These are phyloP conservation scores for Macroramphosus scolopax DNA, from an alignment of 2,797 vertebrate species.

Conservation along the genomic window DNA sequence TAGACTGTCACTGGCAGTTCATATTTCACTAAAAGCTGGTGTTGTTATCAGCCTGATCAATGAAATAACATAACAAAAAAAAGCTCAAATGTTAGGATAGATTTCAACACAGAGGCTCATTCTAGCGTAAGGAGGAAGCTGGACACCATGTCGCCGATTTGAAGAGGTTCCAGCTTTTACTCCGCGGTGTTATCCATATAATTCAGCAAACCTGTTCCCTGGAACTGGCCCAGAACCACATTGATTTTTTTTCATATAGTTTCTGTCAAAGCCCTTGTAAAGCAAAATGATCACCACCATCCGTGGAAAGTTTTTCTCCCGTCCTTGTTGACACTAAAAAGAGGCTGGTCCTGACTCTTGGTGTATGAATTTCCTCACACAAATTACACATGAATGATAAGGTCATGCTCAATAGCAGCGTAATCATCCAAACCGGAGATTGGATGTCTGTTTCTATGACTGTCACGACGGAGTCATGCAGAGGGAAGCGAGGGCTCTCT, in stretches of 20 bases:
- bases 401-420: conserved; percentile 62
- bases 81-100: too few relatives aligned
- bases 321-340: conserved; percentile 22
- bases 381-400: conserved; percentile 61
- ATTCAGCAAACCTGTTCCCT: conserved; percentile 16
- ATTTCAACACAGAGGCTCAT: too few relatives aligned
- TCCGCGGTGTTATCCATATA: conserved; percentile 14
- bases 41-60: too few relatives aligned
- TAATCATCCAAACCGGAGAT: conserved; percentile 68
- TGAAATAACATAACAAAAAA: too few relatives aligned
- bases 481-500: conserved; percentile 55
- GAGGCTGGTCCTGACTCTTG: conserved; percentile 11
- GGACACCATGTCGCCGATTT: too few relatives aligned
- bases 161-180: conserved; percentile 9
- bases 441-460: conserved; percentile 66
- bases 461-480: conserved; percentile 60
- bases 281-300: conserved; percentile 28
- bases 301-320: conserved; percentile 2
- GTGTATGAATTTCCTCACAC: conserved; percentile 33
- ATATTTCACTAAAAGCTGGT: too few relatives aligned
- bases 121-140: too few relatives aligned
- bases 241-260: conserved; percentile 6
- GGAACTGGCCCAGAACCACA: neutral
- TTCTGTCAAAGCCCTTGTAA: conserved; percentile 16
- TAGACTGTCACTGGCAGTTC: too few relatives aligned